Evolutionary conservation across 2,888 invertebrate species (phyloP).

Genomic region (Dermolepida albohirtum): DNA sequence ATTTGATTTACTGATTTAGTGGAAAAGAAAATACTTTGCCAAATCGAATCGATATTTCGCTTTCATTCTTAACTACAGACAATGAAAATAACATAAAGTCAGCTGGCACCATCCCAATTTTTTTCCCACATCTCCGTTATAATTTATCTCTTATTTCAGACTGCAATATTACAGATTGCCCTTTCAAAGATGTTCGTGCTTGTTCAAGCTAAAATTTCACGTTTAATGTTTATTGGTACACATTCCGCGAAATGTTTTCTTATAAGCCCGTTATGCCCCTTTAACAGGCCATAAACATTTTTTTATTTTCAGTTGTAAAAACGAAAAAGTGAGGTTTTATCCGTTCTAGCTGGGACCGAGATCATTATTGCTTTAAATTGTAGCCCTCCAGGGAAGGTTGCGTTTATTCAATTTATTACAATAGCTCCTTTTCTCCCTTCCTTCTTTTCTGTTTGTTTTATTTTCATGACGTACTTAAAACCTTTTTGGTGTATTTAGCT

Average conservation of each 20-base stretch:
- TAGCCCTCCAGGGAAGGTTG: conserved; percentile 31
- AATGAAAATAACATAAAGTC: no score
- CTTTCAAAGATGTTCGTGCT: conserved; percentile 30
- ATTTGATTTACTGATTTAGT: no score
- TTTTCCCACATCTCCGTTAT: no score
- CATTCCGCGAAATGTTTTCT: conserved; percentile 40
- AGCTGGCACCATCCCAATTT: no score
- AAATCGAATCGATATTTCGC: no score
- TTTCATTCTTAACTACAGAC: no score
- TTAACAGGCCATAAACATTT: conserved; percentile 41
- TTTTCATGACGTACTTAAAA: conserved; percentile 28
- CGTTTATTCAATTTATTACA: conserved; percentile 35
- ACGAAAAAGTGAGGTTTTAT: conserved; percentile 42
- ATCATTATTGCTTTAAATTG: conserved; percentile 40
- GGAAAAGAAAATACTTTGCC: no score
- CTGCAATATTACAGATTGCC: conserved; percentile 18
- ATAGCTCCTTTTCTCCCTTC: conserved; percentile 14
- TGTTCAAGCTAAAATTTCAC: conserved; percentile 22
- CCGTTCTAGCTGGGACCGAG: conserved; percentile 33
- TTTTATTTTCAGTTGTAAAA: conserved; percentile 42
- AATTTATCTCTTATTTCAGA: conserved; percentile 10
- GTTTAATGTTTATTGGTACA: conserved; percentile 35
- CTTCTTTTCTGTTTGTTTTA: conserved; percentile 27
- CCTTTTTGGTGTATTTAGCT: conserved; percentile 19
- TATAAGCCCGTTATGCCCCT: conserved; percentile 37